Evolutionary conservation across 2,888 invertebrate species (phyloP), one percentile per base, ranked within the genome.

Genomic region (Chrysolina haemoptera): DNA sequence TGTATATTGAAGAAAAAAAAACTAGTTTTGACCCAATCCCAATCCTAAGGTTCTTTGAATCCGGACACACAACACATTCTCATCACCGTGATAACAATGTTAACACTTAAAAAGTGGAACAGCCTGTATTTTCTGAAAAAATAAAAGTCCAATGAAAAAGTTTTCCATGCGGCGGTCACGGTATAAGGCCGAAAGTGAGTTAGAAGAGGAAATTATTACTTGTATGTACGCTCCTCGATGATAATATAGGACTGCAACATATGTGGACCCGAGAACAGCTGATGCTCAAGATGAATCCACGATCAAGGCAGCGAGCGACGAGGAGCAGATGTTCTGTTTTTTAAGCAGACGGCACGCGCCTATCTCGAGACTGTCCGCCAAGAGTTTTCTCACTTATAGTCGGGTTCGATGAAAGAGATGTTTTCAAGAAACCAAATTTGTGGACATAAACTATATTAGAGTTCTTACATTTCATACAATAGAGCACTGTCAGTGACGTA

Each of bases 301-400:
- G 83, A 84, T 82, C 82, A 78, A 79, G 80, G 80, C 78, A 69
- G 79, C 82, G 83, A 83, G 78, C 82, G 83, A 83, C 76, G 81
- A 82, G 85, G 81, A 82, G 85, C 86, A 87, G 87, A 86, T 87
- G 87, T 85, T 86, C 67, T 78, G 73, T 78, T 79, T 80, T 82
- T 79, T 83, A 84, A 84, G 85, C 87, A 87, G 87, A 87, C 86
- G 87, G 87, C 86, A 87, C 87, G 86, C 87, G 87, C 84, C 84
- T 79, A 76, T 80, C 77, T 75, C 76, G 40, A 59, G 41, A 53
- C 63, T 68, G 53, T 62, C 66, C 65, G 53, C 62, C 55, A 67
- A 63, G 67, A 55, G 48, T 72, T 74, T 74, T 73, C 71, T 72
- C 68, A 48, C 70, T 66, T 70, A 70, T 62, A 70, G 73, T 62